Evolutionary conservation across 2,797 vertebrate species (phyloP).

Genomic region (Ceryle rudis): DNA sequence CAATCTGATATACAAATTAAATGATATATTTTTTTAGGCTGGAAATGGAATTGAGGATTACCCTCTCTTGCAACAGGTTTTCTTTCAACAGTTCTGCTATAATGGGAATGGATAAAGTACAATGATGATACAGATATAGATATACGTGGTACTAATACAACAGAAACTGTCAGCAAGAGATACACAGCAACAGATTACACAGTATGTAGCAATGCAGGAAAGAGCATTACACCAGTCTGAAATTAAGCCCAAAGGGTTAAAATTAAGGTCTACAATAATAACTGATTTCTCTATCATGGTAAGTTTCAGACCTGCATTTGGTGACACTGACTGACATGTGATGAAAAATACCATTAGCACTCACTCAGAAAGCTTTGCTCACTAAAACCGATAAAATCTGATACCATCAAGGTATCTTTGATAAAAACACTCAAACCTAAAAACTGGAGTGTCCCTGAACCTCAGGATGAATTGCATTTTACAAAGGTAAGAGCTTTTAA

Average conservation of each 20-base stretch:
- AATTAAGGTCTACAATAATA: background rate
- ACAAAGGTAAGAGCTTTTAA: background rate
- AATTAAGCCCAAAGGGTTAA: background rate
- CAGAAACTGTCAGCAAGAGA: background rate
- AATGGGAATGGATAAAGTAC: background rate
- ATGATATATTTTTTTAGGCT: background rate
- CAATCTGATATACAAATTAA: constrained; percentile 21
- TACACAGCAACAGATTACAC: background rate
- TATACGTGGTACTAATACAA: background rate
- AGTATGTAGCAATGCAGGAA: background rate
- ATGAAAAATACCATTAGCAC: background rate
- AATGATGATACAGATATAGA: fast-evolving
- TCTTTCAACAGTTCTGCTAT: background rate
- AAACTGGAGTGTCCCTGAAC: background rate
- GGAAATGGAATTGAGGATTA: background rate
- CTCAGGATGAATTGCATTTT: background rate
- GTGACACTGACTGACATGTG: background rate
- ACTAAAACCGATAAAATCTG: background rate
- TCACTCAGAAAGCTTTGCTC: background rate
- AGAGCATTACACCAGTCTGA: background rate
- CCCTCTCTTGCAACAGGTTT: constrained; percentile 10
- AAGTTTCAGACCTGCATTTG: background rate
- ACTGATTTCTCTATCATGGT: background rate
- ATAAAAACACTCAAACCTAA: background rate
- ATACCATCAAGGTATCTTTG: background rate